Percentiles rank a stretch among this genome's conserved stretches.
These are phyloP conservation scores for Cistogaster globosa DNA, from an alignment of 2,888 invertebrate species.

Conservation along the genomic window DNA sequence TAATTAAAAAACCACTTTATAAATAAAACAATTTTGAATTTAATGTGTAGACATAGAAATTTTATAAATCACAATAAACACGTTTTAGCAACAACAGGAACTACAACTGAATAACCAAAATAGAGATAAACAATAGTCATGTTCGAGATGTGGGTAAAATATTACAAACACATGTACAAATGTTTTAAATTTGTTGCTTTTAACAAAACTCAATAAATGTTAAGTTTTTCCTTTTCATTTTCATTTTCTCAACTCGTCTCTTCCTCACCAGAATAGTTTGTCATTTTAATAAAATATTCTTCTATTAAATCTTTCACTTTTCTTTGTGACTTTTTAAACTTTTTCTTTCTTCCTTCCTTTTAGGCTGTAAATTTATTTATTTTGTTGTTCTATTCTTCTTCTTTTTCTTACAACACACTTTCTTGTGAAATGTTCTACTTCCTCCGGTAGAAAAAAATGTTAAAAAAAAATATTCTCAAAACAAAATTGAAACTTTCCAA, in stretches of 20 bases:
- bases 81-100: conserved; percentile 9
- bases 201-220: neutral
- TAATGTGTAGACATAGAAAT: too few relatives aligned
- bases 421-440: conserved; percentile 22
- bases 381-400: conserved; percentile 10
- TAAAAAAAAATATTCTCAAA: neutral
- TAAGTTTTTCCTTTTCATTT: neutral
- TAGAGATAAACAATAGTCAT: conserved; percentile 9
- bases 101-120: conserved; percentile 6
- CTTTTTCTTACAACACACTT: conserved; percentile 2
- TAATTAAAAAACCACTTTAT: too few relatives aligned
- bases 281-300: neutral
- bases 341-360: conserved; percentile 10
- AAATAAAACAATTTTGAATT: too few relatives aligned
- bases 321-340: neutral
- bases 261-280: neutral
- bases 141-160: neutral
- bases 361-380: conserved; percentile 51
- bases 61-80: neutral
- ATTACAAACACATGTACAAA: neutral
- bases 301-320: too few relatives aligned
- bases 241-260: neutral
- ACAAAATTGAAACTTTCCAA: conserved; percentile 42
- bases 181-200: neutral
- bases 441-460: neutral